These are phyloP conservation scores for Diplolepis rosae DNA, from an alignment of 2,888 invertebrate species.

Conservation along the genomic window DNA sequence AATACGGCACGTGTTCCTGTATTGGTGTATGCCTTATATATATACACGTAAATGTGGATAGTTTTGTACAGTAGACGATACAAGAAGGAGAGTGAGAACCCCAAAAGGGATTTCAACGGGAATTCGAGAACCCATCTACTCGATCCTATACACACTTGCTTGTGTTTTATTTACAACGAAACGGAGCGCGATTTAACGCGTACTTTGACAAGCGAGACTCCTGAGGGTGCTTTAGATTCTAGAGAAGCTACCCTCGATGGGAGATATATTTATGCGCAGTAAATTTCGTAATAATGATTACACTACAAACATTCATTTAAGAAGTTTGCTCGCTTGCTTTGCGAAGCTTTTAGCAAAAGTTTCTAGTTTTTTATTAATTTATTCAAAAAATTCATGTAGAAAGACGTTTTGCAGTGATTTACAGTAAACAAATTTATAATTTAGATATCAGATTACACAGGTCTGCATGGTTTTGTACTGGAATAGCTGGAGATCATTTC, in stretches of 20 bases:
- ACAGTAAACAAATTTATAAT: no score
- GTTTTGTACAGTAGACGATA: slow-evolving; percentile 14
- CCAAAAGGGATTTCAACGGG: slow-evolving; percentile 13
- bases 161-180: slow-evolving; percentile 29
- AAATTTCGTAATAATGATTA: background rate
- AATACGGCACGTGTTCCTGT: slow-evolving; percentile 5
- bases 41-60: background rate
- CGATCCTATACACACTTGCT: slow-evolving; percentile 21
- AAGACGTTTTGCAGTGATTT: no score
- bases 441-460: no score
- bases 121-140: slow-evolving; percentile 20
- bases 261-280: background rate
- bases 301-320: background rate
- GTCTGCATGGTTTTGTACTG: no score
- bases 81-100: slow-evolving; percentile 11
- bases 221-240: slow-evolving; percentile 16
- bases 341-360: no score
- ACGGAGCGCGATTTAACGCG: slow-evolving; percentile 28
- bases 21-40: background rate
- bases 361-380: no score
- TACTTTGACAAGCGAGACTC: slow-evolving; percentile 24
- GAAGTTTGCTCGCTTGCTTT: no score
- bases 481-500: no score
- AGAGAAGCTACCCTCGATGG: slow-evolving; percentile 6
- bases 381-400: no score